Percentiles rank a stretch among this genome's conserved stretches.
Evolutionary conservation across 2,888 invertebrate species (phyloP).

Genomic region (Rhopalosiphum nymphaeae): DNA sequence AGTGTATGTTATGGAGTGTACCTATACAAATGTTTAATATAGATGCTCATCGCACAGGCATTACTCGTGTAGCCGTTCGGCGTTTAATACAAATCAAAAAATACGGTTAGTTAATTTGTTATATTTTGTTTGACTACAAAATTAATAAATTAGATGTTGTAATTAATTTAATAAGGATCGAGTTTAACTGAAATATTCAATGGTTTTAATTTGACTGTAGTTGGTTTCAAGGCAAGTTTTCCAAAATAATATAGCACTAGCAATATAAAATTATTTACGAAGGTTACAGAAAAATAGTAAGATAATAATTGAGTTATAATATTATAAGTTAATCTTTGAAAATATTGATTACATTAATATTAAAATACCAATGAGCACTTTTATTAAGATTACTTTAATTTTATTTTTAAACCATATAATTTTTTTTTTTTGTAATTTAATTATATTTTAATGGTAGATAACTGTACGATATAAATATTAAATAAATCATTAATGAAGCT

Average conservation of each 20-base stretch:
- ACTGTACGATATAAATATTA: neutral
- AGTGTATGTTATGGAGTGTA: neutral
- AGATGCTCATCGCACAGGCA: neutral
- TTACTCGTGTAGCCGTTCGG: neutral
- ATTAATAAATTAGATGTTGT: constrained; percentile 11
- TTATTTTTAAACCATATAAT: neutral
- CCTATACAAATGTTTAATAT: neutral
- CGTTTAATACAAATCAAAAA: constrained; percentile 7
- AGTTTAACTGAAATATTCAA: neutral
- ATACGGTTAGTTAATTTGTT: neutral
- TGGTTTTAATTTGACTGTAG: neutral
- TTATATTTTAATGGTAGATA: neutral
- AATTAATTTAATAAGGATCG: constrained; percentile 11
- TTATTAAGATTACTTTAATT: neutral
- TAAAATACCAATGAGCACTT: neutral
- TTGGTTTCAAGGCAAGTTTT: constrained; percentile 40
- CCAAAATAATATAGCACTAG: constrained; percentile 40
- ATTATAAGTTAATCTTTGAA: neutral
- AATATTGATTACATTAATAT: neutral
- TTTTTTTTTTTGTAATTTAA: neutral
- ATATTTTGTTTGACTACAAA: neutral
- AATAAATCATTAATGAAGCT: neutral
- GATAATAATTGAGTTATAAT: neutral
- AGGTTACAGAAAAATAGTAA: constrained; percentile 10
- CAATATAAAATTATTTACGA: constrained; percentile 24